Evolutionary conservation across 2,888 invertebrate species (phyloP).

Genomic region (Amorpha juglandis): DNA sequence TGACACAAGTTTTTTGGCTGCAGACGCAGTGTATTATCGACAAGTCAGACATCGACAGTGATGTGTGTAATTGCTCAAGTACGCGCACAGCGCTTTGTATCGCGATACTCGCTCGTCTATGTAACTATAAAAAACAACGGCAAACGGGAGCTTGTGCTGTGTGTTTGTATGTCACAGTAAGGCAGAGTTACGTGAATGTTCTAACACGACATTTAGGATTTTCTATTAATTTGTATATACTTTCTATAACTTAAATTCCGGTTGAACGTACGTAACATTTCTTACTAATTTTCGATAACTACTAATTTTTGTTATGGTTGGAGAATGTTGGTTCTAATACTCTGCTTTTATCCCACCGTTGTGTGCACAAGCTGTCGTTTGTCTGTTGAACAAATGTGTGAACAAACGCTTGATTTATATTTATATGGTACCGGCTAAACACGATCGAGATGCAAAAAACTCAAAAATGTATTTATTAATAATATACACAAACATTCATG

Average conservation of each 20-base stretch:
- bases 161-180: neutral
- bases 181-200: neutral
- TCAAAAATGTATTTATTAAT: conserved; percentile 30
- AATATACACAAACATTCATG: conserved; percentile 29
- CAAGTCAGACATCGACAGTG: conserved; percentile 5
- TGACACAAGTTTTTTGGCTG: too few species aligned
- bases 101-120: conserved; percentile 39
- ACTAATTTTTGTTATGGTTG: conserved; percentile 39
- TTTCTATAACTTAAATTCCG: conserved; percentile 10
- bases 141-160: conserved; percentile 36
- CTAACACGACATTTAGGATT: neutral
- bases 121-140: conserved; percentile 38
- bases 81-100: conserved; percentile 10
- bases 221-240: conserved; percentile 5
- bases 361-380: conserved; percentile 4
- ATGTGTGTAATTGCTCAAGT: conserved; percentile 21
- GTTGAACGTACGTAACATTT: conserved; percentile 31
- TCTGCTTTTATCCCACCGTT: conserved; percentile 24
- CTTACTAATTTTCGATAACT: conserved; percentile 34
- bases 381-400: conserved; percentile 4
- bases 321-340: conserved; percentile 14
- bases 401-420: conserved; percentile 8
- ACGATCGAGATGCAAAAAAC: conserved; percentile 9
- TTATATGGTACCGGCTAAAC: neutral
- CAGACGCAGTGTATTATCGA: neutral